phyloP scores from a whole-genome alignment of 2,888 invertebrate species.

The Ectropis crepuscularia region DNA sequence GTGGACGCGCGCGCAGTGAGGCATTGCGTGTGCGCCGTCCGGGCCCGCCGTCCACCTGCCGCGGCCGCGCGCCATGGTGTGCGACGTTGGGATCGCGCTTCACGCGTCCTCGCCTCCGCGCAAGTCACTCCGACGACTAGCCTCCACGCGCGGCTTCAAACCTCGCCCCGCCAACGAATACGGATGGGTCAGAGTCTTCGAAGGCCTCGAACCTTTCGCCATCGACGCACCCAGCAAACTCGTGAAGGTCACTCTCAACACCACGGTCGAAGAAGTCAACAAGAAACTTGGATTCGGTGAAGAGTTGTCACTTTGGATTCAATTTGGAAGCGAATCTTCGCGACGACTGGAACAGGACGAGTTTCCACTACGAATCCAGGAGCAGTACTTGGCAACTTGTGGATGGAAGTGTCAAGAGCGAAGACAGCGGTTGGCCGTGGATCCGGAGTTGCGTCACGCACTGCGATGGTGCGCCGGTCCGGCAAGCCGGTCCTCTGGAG shows the following conservation, averaged over 20 bases:
- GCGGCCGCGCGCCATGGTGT: conserved; percentile 75
- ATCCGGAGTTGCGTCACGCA: conserved; percentile 86
- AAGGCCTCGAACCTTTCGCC: conserved; percentile 80
- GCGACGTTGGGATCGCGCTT: conserved; percentile 62
- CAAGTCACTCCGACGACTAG: conserved; percentile 79
- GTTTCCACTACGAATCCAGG: conserved; percentile 85
- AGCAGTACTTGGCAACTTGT: conserved; percentile 83
- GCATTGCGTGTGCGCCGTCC: conserved; percentile 68
- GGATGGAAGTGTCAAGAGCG: conserved; percentile 86
- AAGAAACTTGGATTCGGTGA: conserved; percentile 78
- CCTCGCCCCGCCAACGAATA: conserved; percentile 64
- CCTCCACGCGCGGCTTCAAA: conserved; percentile 80
- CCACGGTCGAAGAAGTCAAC: conserved; percentile 83
- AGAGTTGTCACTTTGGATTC: conserved; percentile 81
- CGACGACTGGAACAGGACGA: conserved; percentile 83
- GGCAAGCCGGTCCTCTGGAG: conserved; percentile 74
- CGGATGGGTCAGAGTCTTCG: conserved; percentile 87
- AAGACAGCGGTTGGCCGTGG: conserved; percentile 86
- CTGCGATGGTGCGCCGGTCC: conserved; percentile 87
- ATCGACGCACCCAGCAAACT: conserved; percentile 81
- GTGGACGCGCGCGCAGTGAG: conserved; percentile 45
- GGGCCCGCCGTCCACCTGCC: conserved; percentile 63
- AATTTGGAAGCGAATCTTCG: conserved; percentile 84
- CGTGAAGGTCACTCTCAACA: conserved; percentile 84
- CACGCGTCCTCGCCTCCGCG: conserved; percentile 80